Evolutionary conservation across 2,888 invertebrate species (phyloP), one percentile per base, ranked within the genome.

Genomic region (Morpho helenor): DNA sequence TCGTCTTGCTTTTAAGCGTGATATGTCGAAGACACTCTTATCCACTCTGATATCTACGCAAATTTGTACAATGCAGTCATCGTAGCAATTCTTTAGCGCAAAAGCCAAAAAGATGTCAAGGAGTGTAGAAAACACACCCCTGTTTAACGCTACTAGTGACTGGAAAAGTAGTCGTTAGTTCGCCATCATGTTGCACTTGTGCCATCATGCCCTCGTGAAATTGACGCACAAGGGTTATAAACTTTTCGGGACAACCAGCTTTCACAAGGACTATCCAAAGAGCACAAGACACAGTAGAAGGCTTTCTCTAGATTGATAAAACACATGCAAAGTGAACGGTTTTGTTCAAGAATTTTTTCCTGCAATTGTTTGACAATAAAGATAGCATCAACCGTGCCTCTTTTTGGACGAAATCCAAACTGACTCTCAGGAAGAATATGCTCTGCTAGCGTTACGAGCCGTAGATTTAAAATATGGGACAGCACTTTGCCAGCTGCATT

Each of bases 351-450:
- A 9, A 49, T 48, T 10, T 58, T 53, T 23, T 53, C 58, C 23
- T 57, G 61, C 7, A 61, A 42, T 49, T 61, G 52, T 1, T 57
- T 45, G 7, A 58, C 5, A 41, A 48, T 47, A 41, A 56, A 61
- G 8, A 58, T 43, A 8, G 58, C 49, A 7, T 53, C 58, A 7
- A 52, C 16, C 1, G 53, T 58, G 2, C 58, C 53, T 44, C 58
- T 40, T 10, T 44, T 22, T 10, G 49, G 51, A 10, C 48, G 46
- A 42, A 58, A 53, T 39, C 49, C 40, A 50, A 45, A 55, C 22
- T 57, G 52, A 42, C 51, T 41, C 52, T 45, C 3, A n/a, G 42
- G 8, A 9, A 23, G 43, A 16, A 16, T 16, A 16, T 16, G 16
- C 16, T 16, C 16, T 16, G 1, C 16, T 16, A 16, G 16, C 16